Evolutionary conservation across 2,888 invertebrate genomes (phyloP).

Genomic region (Acleris laterana): DNA sequence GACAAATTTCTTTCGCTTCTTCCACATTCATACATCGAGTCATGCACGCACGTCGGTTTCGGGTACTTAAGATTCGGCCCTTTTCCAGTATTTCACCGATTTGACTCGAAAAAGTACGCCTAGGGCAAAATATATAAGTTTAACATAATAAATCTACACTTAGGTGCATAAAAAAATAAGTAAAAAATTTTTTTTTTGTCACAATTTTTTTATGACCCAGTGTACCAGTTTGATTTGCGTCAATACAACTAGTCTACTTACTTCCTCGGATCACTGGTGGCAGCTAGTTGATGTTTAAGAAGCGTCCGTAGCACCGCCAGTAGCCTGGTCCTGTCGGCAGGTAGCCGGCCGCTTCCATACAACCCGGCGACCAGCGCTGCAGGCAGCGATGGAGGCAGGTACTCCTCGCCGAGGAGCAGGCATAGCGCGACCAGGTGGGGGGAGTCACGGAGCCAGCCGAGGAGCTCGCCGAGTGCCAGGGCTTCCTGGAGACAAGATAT

Average conservation of each 20-base stretch:
- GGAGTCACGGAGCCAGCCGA: constrained; percentile 78
- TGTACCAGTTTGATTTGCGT: too few species aligned
- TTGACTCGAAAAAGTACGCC: too few species aligned
- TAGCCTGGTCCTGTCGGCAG: constrained; percentile 64
- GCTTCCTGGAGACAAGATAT: constrained; percentile 61
- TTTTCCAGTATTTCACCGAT: too few species aligned
- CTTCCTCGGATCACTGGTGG: constrained; percentile 73
- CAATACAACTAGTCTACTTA: constrained; percentile 60
- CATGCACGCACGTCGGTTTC: too few species aligned
- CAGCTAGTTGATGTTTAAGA: constrained; percentile 74
- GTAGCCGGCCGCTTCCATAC: constrained; percentile 71
- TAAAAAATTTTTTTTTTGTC: too few species aligned
- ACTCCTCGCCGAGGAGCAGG: constrained; percentile 74
- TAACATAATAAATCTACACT: too few species aligned
- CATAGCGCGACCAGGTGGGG: constrained; percentile 77
- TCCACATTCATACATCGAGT: too few species aligned
- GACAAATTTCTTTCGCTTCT: too few species aligned
- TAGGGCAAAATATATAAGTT: too few species aligned
- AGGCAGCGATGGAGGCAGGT: constrained; percentile 68
- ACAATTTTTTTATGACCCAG: too few species aligned
- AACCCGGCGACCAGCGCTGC: constrained; percentile 69
- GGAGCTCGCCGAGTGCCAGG: constrained; percentile 69
- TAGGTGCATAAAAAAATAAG: too few species aligned
- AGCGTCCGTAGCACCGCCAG: constrained; percentile 70
- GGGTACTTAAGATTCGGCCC: too few species aligned